Base-by-base conservation (phyloP, 2,888 invertebrate genomes). In the Dorcus hopei region DNA sequence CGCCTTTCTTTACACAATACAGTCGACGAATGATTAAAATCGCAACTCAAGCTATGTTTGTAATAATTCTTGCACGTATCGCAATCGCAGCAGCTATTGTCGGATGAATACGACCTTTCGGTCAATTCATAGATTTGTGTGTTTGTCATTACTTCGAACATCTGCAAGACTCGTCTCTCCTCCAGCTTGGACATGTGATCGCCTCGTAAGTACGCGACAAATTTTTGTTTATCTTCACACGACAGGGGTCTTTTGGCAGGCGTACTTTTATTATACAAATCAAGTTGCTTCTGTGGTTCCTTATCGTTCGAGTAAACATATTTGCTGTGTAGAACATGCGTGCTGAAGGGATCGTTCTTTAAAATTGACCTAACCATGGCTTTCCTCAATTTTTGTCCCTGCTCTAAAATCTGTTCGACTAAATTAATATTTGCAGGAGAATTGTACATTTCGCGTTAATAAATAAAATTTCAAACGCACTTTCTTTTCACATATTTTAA, bases 301-400 rank as follows among this genome's bases (percentile, higher is more conserved):
- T 51, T 14, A 6, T 23, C 7, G 38, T 50, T 53, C 23, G 52
- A 49, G n/a, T 54, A 54, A 7, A 53, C 47, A 6, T 50, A 52
- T 47, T 16, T 49, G 3, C 59, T 63, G 55, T 62, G 65, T 38
- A 71, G 53, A 40, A 69, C 58, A 52, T 75, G 71, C 42, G 62
- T 63, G 67, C 70, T 72, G 52, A 74, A 73, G 16, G 77, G 77
- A 62, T 78, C 77, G 58, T 76, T 72, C 64, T 72, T 73, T 57
- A 78, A 68, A 68, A 79, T 77, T 61, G 77, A 70, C 68, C 75
- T 70, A n/a, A 78, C 72, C 75, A 79, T 77, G 9, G 76, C 68
- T 66, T 74, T 76, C 65, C 78, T 67, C 54, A 79, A 66, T 57
- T 68, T 69, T 65, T 77, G 75, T 16, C 78, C 77, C 66, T 74